Base-by-base conservation (phyloP, 2,888 invertebrate species). In the Stenchaetothrips biformis region DNA sequence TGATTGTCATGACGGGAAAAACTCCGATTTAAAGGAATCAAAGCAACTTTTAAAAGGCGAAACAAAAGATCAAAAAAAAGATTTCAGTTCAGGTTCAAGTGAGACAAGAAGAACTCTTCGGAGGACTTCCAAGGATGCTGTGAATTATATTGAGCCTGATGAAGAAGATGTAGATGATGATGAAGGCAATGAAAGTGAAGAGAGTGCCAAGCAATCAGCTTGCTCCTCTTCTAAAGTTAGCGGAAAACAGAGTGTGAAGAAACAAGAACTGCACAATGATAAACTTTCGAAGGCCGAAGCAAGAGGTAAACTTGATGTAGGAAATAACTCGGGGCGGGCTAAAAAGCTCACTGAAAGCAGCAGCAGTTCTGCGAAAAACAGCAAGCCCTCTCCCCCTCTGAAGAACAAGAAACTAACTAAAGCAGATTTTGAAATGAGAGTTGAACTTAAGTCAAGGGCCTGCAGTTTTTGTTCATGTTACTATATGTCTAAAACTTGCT, bases 391-490 rank as follows among this genome's bases (percentile, higher is more conserved):
- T 9, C 21, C 67, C 7, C 67, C 67, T 7, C 25, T 74, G 25
- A 74, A 74, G 77, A 78, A 81, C 53, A 81, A 21, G 62, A 74
- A 81, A 47, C 79, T 81, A 78, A 82, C 81, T 21, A 82, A 81
- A 49, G 37, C 79, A 7, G 82, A 82, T 25, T 74, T 74, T 25
- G 67, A 74, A 74, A 74, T 74, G 25, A 74, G 67, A 74, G 25
- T 25, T 74, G 67, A 74, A 25, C 53, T 81, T 25, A 48, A 78
- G 11, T 37, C 81, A 79, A 53, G 77, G 49, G 80, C 79, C 78
- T 92, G 92, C 84, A 89, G 89, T 83, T 91, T 90, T 86, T 92
- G 91, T 85, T 88, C 88, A 83, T 87, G 88, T 83, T 86, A 89
- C 80, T 90, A 90, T 83, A 88, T 88, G 53, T 89, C 90, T 79